Conservation (phyloP, 2,797 vertebrate species). For the Manis pentadactyla region DNA sequence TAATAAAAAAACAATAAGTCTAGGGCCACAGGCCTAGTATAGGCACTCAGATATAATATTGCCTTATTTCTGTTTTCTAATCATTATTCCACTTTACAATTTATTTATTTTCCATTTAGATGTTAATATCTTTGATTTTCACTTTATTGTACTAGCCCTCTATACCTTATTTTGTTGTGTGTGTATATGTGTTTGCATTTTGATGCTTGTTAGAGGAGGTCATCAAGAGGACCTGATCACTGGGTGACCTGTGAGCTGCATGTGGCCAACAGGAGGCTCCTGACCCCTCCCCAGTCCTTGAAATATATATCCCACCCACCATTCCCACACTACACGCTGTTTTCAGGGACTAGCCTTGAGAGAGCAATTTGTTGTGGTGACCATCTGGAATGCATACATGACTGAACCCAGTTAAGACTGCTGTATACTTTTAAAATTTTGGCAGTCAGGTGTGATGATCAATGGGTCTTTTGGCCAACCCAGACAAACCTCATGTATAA, state of each 20-base stretch:
- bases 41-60: background rate
- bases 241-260: background rate
- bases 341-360: background rate
- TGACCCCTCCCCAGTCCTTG: background rate
- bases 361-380: background rate
- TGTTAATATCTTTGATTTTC: background rate
- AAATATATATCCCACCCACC: background rate
- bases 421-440: background rate
- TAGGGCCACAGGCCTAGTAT: background rate
- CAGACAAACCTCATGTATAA: background rate
- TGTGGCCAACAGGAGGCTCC: background rate
- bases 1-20: background rate
- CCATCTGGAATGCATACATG: background rate
- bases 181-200: background rate
- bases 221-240: background rate
- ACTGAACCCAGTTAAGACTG: background rate
- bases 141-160: background rate
- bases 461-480: background rate
- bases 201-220: background rate
- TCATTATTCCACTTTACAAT: background rate
- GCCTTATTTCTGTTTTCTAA: background rate
- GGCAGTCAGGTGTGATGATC: background rate
- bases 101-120: slow-evolving; percentile 28
- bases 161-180: background rate
- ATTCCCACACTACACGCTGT: background rate